A percentile compares a stretch with the other conserved stretches of the same genome.
phyloP scores from a whole-genome alignment of 2,888 invertebrate genomes.

The Cylloceria caligata region DNA sequence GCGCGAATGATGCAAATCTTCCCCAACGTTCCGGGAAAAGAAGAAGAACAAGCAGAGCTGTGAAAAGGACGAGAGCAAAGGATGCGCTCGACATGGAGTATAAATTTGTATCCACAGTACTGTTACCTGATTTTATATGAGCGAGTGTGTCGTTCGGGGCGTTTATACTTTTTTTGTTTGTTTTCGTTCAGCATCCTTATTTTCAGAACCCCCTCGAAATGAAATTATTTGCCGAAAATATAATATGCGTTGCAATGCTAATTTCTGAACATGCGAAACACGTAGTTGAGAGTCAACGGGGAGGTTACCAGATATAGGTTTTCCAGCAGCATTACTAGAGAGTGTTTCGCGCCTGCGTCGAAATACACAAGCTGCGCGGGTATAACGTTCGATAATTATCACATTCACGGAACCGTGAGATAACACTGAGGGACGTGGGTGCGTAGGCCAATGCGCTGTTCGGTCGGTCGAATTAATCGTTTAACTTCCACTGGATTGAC shows the following conservation, averaged over 20 bases:
- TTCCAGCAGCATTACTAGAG: conserved; percentile 2
- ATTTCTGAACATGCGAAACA: neutral
- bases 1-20: conserved; percentile 57
- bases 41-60: conserved; percentile 1
- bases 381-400: conserved; percentile 53
- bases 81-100: conserved; percentile 18
- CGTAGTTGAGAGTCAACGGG: neutral
- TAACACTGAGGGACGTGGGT: conserved; percentile 30
- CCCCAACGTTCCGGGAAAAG: conserved; percentile 10
- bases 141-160: neutral
- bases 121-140: conserved; percentile 25
- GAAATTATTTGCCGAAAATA: neutral
- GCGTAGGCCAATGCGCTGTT: conserved; percentile 36
- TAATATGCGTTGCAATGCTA: neutral
- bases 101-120: conserved; percentile 25
- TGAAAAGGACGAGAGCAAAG: conserved; percentile 9
- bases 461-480: conserved; percentile 58
- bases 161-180: neutral
- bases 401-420: conserved; percentile 54
- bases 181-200: neutral
- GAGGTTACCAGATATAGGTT: neutral
- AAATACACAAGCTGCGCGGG: conserved; percentile 27
- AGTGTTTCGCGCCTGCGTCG: neutral
- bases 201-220: neutral
- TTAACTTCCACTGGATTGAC: conserved; percentile 46